phyloP scores from a whole-genome alignment of 2,888 invertebrate species.

The Sinotaia quadrata region DNA sequence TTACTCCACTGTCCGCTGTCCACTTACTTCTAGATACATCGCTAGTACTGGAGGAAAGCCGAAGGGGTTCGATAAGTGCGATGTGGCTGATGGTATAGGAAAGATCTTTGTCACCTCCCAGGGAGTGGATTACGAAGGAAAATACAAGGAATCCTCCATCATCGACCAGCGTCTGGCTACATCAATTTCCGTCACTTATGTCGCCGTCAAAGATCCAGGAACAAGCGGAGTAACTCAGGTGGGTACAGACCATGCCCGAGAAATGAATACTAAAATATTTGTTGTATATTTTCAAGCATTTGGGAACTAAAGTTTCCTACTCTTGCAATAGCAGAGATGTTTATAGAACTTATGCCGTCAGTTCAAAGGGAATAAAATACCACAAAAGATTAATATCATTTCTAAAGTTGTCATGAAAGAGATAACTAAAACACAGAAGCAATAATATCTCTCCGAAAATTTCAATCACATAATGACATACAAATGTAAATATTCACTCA shows the following conservation, averaged over 20 bases:
- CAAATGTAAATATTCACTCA: too few relatives aligned
- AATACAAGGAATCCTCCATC: conserved; percentile 59
- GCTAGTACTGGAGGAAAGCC: conserved; percentile 25
- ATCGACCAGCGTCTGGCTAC: conserved; percentile 57
- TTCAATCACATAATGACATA: too few relatives aligned
- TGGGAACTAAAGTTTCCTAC: too few relatives aligned
- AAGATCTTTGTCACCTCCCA: conserved; percentile 54
- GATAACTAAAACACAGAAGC: too few relatives aligned
- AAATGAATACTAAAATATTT: too few relatives aligned
- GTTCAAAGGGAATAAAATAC: too few relatives aligned
- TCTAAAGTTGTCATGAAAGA: too few relatives aligned
- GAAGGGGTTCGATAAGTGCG: conserved; percentile 36
- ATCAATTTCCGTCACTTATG: conserved; percentile 55
- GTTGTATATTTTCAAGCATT: too few relatives aligned
- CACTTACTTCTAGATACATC: conserved; percentile 37
- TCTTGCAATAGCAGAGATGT: too few relatives aligned
- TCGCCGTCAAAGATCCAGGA: conserved; percentile 57
- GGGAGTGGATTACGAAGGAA: conserved; percentile 61
- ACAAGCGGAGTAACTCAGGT: conserved; percentile 21
- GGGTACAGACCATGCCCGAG: background rate
- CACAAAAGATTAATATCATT: too few relatives aligned
- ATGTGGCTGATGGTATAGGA: conserved; percentile 43
- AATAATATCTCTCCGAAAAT: too few relatives aligned
- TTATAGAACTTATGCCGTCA: too few relatives aligned
- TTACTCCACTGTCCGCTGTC: background rate